Evolutionary conservation across 2,888 invertebrate genomes (phyloP).

Genomic region (Synanthedon myopaeformis): DNA sequence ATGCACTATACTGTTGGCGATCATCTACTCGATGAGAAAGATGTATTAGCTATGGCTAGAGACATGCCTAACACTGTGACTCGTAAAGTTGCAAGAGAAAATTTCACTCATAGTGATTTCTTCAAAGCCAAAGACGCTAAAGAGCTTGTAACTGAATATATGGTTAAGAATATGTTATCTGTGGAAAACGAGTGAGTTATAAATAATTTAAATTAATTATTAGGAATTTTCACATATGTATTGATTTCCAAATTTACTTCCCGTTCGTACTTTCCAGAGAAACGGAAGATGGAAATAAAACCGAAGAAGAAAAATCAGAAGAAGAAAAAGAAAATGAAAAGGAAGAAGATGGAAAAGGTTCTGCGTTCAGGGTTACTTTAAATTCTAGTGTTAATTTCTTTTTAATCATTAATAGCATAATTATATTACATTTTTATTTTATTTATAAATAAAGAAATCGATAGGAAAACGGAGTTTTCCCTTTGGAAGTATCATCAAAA

Average conservation of each 20-base stretch:
- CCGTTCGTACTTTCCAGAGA: no score
- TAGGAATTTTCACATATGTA: no score
- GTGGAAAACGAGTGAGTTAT: neutral
- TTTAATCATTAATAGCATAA: slow-evolving; percentile 2
- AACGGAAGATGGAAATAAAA: neutral
- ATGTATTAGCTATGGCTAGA: slow-evolving; percentile 34
- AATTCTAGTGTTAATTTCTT: neutral
- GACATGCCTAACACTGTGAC: slow-evolving; percentile 33
- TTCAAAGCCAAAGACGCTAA: slow-evolving; percentile 27
- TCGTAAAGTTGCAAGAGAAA: slow-evolving; percentile 30
- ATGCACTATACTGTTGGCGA: slow-evolving; percentile 43
- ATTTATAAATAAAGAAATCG: no score
- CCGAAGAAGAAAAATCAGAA: neutral
- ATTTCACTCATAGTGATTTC: slow-evolving; percentile 36
- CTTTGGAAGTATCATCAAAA: no score
- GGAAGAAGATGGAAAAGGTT: neutral
- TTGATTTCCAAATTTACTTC: no score
- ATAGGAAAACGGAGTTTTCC: no score
- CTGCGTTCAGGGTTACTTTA: neutral
- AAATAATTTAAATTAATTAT: no score
- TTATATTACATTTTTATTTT: no score
- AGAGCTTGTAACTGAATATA: slow-evolving; percentile 34
- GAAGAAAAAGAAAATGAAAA: neutral
- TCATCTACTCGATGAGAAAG: slow-evolving; percentile 27
- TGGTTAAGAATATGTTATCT: slow-evolving; percentile 23